Evolutionary conservation across 1,140 invertebrate genomes (phyloP), one percentile per base, ranked within the genome.

Genomic region (Lasioglossum baleicum): DNA sequence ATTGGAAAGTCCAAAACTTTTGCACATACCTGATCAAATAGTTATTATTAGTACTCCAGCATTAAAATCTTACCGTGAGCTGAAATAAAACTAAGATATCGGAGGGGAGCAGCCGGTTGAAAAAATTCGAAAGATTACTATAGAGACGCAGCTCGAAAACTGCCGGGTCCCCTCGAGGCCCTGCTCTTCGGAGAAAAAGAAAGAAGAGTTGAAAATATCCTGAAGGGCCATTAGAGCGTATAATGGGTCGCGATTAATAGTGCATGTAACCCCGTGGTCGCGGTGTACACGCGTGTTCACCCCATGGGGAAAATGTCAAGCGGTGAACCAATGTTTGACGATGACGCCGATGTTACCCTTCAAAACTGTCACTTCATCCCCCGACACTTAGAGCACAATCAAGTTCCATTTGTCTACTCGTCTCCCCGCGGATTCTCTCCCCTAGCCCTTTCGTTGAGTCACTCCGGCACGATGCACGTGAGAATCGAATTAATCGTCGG

Each of bases 241-340:
- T 88, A 88, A 88, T 88, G 78, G 82, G 82, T 35, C 73, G 83
- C 75, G 77, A 88, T 88, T 88, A 88, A 88, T 88, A 85, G 85
- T 67, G 81, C 82, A 82, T 86, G 78, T 80, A 84, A 84, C 74
- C 84, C 63, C 53, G 44, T 42, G 69, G 61, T 68, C 53, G 22
- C 2, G 53, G 60, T 60, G 26, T 67, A 71, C 66, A 13, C 11
- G 22, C 48, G 11, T 26, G 44, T n/a, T 44, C 56, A 7, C 56
- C 66, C 81, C 70, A 22, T 73, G 63, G 83, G 83, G 84, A 84
- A 86, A 89, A 86, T 83, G 81, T 89, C 87, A 89, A 83, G 81
- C 82, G 78, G 77, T 82, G 83, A 82, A 73, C 77, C 87, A 82
- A 75, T 87, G 83, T 88, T 88, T 85, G 83, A 88, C 79, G 83